phyloP scores from a whole-genome alignment of 2,888 invertebrate species.

The Latrodectus elegans region DNA sequence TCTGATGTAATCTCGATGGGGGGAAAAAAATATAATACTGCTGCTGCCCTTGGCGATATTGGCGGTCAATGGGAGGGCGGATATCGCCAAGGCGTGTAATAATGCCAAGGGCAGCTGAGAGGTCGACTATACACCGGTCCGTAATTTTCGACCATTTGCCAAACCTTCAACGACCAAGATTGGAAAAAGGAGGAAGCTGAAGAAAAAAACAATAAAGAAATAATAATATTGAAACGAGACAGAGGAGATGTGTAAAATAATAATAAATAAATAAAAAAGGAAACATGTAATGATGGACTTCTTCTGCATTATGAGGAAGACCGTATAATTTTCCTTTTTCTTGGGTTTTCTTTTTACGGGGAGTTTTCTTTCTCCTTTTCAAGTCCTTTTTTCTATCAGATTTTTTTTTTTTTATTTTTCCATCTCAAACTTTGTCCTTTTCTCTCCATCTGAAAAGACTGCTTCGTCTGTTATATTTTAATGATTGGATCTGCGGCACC shows the following conservation, averaged over 20 bases:
- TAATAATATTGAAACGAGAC: conserved; percentile 5
- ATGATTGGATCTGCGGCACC: conserved; percentile 36
- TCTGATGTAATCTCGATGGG: too few relatives aligned
- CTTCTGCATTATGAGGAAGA: conserved; percentile 44
- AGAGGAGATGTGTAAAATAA: conserved; percentile 33
- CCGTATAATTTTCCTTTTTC: conserved; percentile 65
- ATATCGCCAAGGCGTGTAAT: conserved; percentile 46
- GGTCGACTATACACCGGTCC: conserved; percentile 38
- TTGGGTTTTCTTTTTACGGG: conserved; percentile 14
- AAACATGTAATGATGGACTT: conserved; percentile 55
- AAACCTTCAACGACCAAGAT: conserved; percentile 17
- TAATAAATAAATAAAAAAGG: conserved; percentile 30
- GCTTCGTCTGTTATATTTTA: conserved; percentile 47
- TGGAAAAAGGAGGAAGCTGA: conserved; percentile 10
- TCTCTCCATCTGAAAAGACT: conserved; percentile 18
- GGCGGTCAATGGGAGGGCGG: conserved; percentile 30
- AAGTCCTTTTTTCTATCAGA: conserved; percentile 1
- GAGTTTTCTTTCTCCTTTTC: conserved; percentile 28
- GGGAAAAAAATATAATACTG: background rate
- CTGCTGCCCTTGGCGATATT: conserved; percentile 50
- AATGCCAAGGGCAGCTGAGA: conserved; percentile 55
- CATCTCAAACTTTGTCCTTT: background rate
- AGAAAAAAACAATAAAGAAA: conserved; percentile 1
- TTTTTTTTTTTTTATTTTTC: background rate
- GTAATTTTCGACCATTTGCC: conserved; percentile 66